Conservation (phyloP, 1,140 invertebrate genomes). For the Neotoxoptera formosana region DNA sequence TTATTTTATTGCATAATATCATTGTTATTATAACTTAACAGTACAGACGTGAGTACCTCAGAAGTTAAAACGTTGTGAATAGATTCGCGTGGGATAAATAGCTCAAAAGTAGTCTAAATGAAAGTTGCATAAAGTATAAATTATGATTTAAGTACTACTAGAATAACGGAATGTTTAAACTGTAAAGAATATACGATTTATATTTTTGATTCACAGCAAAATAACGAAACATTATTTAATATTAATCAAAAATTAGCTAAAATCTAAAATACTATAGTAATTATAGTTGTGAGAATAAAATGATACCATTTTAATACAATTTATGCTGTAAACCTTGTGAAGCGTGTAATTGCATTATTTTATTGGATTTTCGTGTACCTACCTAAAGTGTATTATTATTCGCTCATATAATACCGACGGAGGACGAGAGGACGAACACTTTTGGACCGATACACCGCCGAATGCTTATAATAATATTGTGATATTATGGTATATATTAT, state of each 20-base stretch:
- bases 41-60: not conserved
- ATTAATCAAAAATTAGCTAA: not conserved
- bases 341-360: not conserved
- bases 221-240: not conserved
- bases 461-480: no score
- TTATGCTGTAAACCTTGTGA: not conserved
- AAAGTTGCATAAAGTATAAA: no score
- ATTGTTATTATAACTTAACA: not conserved
- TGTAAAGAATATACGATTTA: not conserved
- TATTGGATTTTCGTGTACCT: not conserved
- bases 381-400: not conserved
- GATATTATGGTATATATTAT: no score
- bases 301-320: not conserved
- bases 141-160: no score
- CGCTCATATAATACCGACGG: not conserved
- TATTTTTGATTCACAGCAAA: not conserved
- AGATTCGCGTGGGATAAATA: no score
- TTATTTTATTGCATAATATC: no score
- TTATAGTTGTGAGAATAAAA: no score
- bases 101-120: no score
- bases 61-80: no score
- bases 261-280: not conserved
- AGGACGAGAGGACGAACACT: no score
- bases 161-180: not conserved
- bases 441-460: no score